These are phyloP conservation scores for Alsophila aescularia DNA, from an alignment of 2,888 invertebrate genomes.

Conservation along the genomic window DNA sequence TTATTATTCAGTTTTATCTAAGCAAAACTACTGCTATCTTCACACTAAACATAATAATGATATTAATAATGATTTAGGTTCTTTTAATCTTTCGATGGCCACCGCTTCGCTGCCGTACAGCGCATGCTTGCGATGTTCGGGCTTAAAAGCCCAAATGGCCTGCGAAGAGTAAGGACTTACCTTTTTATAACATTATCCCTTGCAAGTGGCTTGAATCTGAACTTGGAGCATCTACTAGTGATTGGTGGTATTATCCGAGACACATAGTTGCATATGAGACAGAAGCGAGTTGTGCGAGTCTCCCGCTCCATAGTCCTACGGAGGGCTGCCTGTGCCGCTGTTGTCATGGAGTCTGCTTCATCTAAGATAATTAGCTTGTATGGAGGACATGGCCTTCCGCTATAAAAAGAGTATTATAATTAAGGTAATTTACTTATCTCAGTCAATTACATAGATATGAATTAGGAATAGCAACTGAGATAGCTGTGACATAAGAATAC, in stretches of 20 bases:
- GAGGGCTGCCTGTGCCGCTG: constrained; percentile 97
- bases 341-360: constrained; percentile 99
- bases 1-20: too few species aligned
- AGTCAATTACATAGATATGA: too few species aligned
- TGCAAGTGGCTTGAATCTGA: constrained; percentile 96
- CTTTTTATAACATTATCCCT: constrained; percentile 87
- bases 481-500: too few species aligned
- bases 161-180: too few species aligned
- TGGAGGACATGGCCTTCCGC: constrained; percentile 95
- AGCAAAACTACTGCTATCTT: too few species aligned
- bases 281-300: constrained; percentile 97
- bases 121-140: too few species aligned
- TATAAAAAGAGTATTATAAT: constrained; percentile 48
- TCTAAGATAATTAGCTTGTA: constrained; percentile 98
- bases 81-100: too few species aligned
- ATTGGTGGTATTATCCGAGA: constrained; percentile 99
- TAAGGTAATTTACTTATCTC: not conserved
- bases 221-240: constrained; percentile 99
- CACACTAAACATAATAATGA: too few species aligned
- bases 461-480: too few species aligned
- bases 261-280: constrained; percentile 99
- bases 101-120: too few species aligned
- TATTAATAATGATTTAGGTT: too few species aligned
- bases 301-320: constrained; percentile 99
- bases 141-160: too few species aligned